Conservation (phyloP, 2,888 invertebrate genomes). For the Harmothoe impar region DNA sequence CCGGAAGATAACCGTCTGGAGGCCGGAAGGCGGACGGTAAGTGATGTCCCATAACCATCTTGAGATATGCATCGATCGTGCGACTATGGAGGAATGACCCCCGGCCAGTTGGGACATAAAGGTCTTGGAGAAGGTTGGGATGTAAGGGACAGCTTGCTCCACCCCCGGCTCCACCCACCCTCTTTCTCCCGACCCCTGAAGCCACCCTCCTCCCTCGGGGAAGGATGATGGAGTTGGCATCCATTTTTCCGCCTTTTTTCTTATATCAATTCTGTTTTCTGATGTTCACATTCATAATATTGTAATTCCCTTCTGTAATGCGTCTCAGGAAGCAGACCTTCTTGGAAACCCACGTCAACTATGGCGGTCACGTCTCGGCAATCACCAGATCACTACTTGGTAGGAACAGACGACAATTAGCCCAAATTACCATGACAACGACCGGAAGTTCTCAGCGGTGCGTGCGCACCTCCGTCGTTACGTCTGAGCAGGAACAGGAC, state of each 20-base stretch:
- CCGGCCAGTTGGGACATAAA: neutral
- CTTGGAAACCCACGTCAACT: too few relatives aligned
- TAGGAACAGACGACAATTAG: neutral
- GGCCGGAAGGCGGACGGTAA: neutral
- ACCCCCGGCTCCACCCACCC: neutral
- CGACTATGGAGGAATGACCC: neutral
- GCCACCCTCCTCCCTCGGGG: too few relatives aligned
- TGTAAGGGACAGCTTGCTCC: neutral
- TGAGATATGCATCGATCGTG: conserved; percentile 40
- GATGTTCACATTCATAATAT: too few relatives aligned
- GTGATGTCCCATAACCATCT: conserved; percentile 49
- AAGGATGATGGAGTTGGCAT: too few relatives aligned
- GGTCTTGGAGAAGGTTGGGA: conserved; percentile 25
- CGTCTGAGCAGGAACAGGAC: neutral
- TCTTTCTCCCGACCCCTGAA: neutral
- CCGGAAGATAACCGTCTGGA: conserved; percentile 11
- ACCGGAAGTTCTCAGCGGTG: neutral
- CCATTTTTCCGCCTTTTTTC: too few relatives aligned
- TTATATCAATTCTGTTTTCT: too few relatives aligned
- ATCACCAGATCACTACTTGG: too few relatives aligned
- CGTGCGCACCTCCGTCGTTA: neutral
- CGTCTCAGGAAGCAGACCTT: too few relatives aligned
- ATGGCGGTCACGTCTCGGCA: too few relatives aligned
- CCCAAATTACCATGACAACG: neutral
- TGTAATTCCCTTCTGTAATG: too few relatives aligned